Conservation (phyloP, 2,113 vertebrate genomes). For the Peromyscus leucopus region DNA sequence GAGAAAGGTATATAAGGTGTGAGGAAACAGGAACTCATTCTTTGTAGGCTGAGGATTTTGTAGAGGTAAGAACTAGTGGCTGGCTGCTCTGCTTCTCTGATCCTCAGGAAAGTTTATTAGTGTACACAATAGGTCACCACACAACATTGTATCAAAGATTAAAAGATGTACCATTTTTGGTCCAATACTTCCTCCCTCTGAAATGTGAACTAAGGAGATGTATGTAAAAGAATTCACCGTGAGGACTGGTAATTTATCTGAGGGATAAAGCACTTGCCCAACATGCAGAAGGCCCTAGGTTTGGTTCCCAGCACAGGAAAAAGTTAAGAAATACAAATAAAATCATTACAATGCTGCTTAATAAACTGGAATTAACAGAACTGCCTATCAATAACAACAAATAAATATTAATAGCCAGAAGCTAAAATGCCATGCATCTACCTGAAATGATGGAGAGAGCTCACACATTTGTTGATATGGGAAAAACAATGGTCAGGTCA, state of each 20-base stretch:
- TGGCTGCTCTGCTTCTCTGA: too few species aligned
- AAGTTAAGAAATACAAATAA: not conserved
- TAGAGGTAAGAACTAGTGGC: too few species aligned
- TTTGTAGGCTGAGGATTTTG: too few species aligned
- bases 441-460: not conserved
- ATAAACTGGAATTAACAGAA: slow-evolving; percentile 11
- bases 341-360: not conserved
- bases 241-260: not conserved
- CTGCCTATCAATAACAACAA: not conserved
- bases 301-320: not conserved
- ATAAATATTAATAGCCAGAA: slow-evolving; percentile 11
- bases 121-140: too few species aligned
- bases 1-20: too few species aligned
- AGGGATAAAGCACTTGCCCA: not conserved
- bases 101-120: too few species aligned
- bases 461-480: slow-evolving; percentile 25
- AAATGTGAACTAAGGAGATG: slow-evolving; percentile 37
- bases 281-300: not conserved
- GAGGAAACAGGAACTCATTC: too few species aligned
- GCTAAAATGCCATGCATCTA: not conserved
- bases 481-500: not conserved
- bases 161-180: not conserved
- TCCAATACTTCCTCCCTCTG: not conserved
- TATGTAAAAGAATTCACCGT: not conserved
- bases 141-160: slow-evolving; percentile 33